phyloP scores from a whole-genome alignment of 1,140 invertebrate species.

The Listronotus bonariensis region DNA sequence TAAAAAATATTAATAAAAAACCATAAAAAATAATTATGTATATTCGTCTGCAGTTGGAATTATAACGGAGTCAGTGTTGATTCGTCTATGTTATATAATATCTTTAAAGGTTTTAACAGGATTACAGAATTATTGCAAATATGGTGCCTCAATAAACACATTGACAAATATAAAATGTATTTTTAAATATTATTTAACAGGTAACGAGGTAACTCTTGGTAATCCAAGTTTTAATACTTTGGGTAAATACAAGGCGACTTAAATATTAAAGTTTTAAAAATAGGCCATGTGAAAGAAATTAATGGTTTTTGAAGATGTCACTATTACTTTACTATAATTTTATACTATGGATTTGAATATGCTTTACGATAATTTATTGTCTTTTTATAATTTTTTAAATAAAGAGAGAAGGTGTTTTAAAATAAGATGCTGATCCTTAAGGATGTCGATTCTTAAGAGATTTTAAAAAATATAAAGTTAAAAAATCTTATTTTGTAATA shows the following conservation, averaged over 20 bases:
- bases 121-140: constrained; percentile 38
- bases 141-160: constrained; percentile 24
- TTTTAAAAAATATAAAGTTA: too few species aligned
- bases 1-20: not conserved
- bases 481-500: too few species aligned
- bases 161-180: constrained; percentile 21
- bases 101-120: constrained; percentile 24
- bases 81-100: constrained; percentile 22
- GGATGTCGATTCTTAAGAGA: too few species aligned
- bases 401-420: too few species aligned
- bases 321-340: too few species aligned
- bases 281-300: constrained; percentile 24
- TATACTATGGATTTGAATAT: too few species aligned
- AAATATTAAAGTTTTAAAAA: constrained; percentile 1
- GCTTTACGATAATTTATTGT: too few species aligned
- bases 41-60: constrained; percentile 34
- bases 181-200: constrained; percentile 14
- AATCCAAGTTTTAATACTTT: constrained; percentile 21
- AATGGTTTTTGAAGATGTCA: too few species aligned
- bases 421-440: too few species aligned
- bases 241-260: constrained; percentile 12
- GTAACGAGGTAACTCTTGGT: constrained; percentile 13
- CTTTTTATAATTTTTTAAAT: too few species aligned
- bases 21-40: constrained; percentile 13
- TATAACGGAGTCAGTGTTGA: constrained; percentile 28